Percentiles rank a stretch among this genome's conserved stretches.
Conservation (phyloP, 1,140 invertebrate genomes). For the Kradibia gibbosae region DNA sequence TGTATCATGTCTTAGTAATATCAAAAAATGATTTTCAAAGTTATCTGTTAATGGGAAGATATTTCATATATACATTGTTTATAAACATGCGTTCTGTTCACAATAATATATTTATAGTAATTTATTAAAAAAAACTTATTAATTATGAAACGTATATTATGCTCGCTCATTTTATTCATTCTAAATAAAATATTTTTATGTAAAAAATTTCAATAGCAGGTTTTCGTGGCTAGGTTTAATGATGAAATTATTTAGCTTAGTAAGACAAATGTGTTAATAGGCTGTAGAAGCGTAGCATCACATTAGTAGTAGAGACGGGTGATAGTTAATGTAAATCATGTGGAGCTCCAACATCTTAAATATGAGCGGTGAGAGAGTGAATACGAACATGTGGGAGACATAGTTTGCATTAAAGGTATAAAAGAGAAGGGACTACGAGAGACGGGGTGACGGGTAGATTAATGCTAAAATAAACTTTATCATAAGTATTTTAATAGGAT, state of each 20-base stretch:
- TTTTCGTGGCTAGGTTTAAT: slow-evolving; percentile 30
- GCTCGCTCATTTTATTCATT: too few relatives aligned
- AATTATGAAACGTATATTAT: too few relatives aligned
- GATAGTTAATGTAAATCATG: slow-evolving; percentile 64
- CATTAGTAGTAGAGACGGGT: slow-evolving; percentile 55
- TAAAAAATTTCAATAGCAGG: too few relatives aligned
- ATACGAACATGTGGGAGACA: too few relatives aligned
- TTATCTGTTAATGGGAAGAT: too few relatives aligned
- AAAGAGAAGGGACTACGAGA: not conserved
- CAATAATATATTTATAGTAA: too few relatives aligned
- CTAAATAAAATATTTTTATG: too few relatives aligned
- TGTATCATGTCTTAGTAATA: too few relatives aligned
- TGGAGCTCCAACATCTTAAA: slow-evolving; percentile 45
- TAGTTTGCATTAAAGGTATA: slow-evolving; percentile 10
- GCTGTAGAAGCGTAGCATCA: slow-evolving; percentile 51
- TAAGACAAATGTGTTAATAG: slow-evolving; percentile 64
- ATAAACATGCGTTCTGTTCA: too few relatives aligned
- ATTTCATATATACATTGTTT: not conserved
- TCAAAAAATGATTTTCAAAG: too few relatives aligned
- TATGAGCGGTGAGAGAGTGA: not conserved
- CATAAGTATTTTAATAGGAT: slow-evolving; percentile 19
- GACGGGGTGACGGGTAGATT: slow-evolving; percentile 12
- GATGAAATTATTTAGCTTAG: slow-evolving; percentile 48
- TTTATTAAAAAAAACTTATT: too few relatives aligned
- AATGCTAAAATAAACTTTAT: slow-evolving; percentile 26